Base-by-base conservation (phyloP, 2,888 invertebrate species). In the Epistrophe grossulariae region DNA sequence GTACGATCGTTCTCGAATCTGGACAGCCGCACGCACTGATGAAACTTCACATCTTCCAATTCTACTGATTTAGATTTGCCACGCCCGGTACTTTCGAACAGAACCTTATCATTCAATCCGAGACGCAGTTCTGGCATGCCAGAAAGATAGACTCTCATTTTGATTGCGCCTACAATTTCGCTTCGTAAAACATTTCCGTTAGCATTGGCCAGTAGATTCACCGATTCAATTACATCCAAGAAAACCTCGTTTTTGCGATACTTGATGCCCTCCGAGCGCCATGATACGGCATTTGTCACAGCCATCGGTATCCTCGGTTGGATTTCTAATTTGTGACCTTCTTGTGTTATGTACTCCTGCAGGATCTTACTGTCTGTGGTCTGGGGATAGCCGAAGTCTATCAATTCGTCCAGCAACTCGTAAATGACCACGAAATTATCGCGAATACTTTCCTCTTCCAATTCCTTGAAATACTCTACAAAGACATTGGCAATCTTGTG, bases 181-280 rank as follows among this genome's bases (percentile, higher is more conserved):
- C 98, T 99, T 70, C 99, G 95, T 74, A 99, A 93, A 4, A 99
- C 99, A 93, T 98, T 99, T 0, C 99, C 99, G 93, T 98, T 99
- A 2, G 99, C 98, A 93, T 98, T 98, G 0, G 98, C 98, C 92
- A 99, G 93, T 84, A 99, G 94, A 93, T 99, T 99, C 0, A 99
- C 99, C 52, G 99, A 99, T 92, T 99, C 99, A 89, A 99, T 99
- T 0, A 99, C 99, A 94, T 99, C 99, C 40, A 99, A 94, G 91
- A 99, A 99, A 5, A 99, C 99, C 94, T 99, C 99, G 93, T 99
- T 99, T 93, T 99, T 99, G 79, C 99, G 95, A 93, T 99, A 99
- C 92, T 99, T 99, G 78, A 99, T 98, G 4, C 99, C 99, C 92
- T 99, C 99, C 0, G 99, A 98, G 79, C 99, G 94, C 99, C 99